Evolutionary conservation across 2,113 vertebrate species (phyloP), one percentile per base, ranked within the genome.

Genomic region (Deroptyus accipitrinus): DNA sequence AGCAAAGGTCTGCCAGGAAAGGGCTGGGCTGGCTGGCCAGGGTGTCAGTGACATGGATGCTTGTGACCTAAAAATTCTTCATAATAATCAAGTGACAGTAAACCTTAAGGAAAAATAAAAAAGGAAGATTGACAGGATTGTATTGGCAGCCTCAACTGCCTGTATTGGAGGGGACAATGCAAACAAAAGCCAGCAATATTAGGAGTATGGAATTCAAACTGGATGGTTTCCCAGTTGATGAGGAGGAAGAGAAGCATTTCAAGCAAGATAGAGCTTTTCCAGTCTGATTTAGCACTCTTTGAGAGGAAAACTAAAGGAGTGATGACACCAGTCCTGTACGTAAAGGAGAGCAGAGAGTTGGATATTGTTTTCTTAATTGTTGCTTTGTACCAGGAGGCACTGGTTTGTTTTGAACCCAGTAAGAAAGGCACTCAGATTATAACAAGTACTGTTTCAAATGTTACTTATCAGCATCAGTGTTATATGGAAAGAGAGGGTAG

Each of bases 21-120:
- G 54, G 1, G 1, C 23, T 48, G 27, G 11, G 2, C 31, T 82
- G 31, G 17, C 19, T 37, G 61, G 17, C 41, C 46, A 59, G 61
- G 33, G 57, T 6, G 2, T 67, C 0, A 0, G 31, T 46, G 46
- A 61, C 17, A 41, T 1, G 2, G 28, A 49, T 19, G 13, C n/a
- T 69, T 72, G 42, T 39, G 42, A 87, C 41, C 41, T 77, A 30
- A 81, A 83, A 62, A 78, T 16, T 48, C 37, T 62, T 57, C 42
- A 11, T 46, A 52, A 52, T 23, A 86, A 73, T 64, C n/a, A 84
- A 68, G 27, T 37, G 17, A 78, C 13, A 23, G 9, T 59, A 70
- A 77, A 67, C 2, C 12, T 77, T 37, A 35, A 73, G 16, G 16
- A 7, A 7, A 2, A 4, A 4, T 16, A 46, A 44, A 7, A 11